These are phyloP conservation scores for Enteromius mattozi DNA, from an alignment of 2,797 vertebrate species.

Conservation along the genomic window DNA sequence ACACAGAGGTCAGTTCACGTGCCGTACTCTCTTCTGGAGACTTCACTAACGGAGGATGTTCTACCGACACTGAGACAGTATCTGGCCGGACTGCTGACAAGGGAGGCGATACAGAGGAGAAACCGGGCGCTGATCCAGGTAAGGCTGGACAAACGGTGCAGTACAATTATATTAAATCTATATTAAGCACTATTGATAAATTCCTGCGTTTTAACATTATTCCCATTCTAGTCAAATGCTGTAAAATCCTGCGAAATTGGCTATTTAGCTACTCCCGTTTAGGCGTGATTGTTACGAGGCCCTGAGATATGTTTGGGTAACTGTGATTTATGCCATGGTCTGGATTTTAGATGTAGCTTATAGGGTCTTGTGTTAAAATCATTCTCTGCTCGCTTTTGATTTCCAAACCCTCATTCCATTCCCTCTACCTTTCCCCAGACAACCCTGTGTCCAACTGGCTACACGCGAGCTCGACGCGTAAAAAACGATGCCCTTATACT, in stretches of 20 bases:
- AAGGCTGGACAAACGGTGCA: slow-evolving; percentile 76
- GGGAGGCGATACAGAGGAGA: slow-evolving; percentile 86
- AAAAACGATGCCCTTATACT: slow-evolving; percentile 95
- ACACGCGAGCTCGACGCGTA: slow-evolving; percentile 93
- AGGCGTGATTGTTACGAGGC: background rate
- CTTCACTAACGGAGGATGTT: slow-evolving; percentile 89
- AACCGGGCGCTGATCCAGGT: slow-evolving; percentile 90
- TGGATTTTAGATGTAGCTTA: background rate
- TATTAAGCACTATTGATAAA: background rate
- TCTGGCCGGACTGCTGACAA: slow-evolving; percentile 81
- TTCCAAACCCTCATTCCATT: slow-evolving; percentile 17
- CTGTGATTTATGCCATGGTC: background rate
- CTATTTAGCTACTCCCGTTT: background rate
- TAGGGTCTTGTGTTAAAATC: background rate
- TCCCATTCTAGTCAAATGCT: background rate
- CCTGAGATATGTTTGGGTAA: background rate
- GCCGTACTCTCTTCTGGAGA: slow-evolving; percentile 88
- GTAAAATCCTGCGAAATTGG: background rate
- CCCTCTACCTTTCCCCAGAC: slow-evolving; percentile 75
- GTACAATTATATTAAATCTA: background rate
- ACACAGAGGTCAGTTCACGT: slow-evolving; percentile 86
- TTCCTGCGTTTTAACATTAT: background rate
- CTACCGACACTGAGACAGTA: slow-evolving; percentile 86
- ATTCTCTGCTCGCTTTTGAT: slow-evolving; percentile 26
- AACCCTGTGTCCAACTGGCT: slow-evolving; percentile 96